Evolutionary conservation across 1,140 invertebrate genomes (phyloP).

Genomic region (Drosophila azteca): DNA sequence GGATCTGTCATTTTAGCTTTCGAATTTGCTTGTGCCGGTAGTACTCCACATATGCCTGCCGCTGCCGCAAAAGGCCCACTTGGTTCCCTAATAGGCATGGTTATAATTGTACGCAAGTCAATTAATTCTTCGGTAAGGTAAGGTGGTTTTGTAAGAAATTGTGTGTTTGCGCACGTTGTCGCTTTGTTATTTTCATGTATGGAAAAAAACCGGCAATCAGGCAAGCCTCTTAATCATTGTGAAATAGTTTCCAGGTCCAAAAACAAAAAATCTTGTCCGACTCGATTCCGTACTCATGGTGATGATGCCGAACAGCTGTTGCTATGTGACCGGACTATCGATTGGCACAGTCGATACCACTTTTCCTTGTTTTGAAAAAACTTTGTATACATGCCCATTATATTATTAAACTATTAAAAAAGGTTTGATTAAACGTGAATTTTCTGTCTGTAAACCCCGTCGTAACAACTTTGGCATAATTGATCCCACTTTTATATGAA

Average conservation of each 20-base stretch:
- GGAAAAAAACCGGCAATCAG: not conserved
- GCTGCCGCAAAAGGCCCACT: constrained; percentile 18
- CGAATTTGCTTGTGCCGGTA: not conserved
- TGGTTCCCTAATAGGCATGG: constrained; percentile 19
- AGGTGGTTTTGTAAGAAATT: constrained; percentile 21
- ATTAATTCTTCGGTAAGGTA: constrained; percentile 30
- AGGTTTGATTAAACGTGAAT: too few species aligned
- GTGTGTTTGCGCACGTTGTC: not conserved
- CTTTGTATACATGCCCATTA: too few species aligned
- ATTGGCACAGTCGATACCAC: not conserved
- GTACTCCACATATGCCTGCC: constrained; percentile 11
- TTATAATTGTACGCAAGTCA: constrained; percentile 4
- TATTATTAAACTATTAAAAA: too few species aligned
- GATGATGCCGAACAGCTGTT: constrained; percentile 37
- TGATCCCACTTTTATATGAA: too few species aligned
- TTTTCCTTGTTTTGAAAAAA: too few species aligned
- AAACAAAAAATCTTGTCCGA: constrained; percentile 24
- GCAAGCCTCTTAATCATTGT: constrained; percentile 24
- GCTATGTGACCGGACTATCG: constrained; percentile 4
- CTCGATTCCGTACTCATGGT: not conserved
- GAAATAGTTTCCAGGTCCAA: constrained; percentile 32
- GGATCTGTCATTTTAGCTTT: constrained; percentile 86
- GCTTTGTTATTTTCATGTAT: not conserved
- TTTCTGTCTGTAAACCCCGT: too few species aligned
- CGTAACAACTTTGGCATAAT: too few species aligned